These are phyloP conservation scores for Lepidonotus clava DNA, from an alignment of 2,888 invertebrate genomes.

Conservation along the genomic window DNA sequence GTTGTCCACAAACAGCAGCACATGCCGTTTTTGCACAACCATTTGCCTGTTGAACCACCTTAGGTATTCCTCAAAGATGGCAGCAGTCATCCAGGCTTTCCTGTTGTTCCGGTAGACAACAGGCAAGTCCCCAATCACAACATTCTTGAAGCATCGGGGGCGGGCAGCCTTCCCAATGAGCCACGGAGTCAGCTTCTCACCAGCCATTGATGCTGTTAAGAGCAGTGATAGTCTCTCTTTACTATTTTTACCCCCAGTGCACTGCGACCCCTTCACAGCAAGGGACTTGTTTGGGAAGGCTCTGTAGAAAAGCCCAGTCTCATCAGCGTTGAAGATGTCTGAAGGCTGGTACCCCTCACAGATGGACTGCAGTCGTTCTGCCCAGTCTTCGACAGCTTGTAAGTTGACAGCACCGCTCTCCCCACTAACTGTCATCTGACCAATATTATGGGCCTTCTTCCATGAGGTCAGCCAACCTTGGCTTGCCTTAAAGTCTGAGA, in stretches of 20 bases:
- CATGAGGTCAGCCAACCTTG: not conserved
- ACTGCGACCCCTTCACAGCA: not conserved
- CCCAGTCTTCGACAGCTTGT: not conserved
- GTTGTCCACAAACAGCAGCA: slow-evolving; percentile 15
- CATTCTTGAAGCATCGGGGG: slow-evolving; percentile 13
- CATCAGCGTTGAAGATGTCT: not conserved
- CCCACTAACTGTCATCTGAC: not conserved
- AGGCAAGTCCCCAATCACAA: not conserved
- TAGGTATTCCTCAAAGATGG: not conserved
- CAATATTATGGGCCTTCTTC: not conserved
- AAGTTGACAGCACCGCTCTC: slow-evolving; percentile 14
- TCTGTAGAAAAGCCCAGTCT: not conserved
- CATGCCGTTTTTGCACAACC: not conserved
- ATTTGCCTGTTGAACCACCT: not conserved
- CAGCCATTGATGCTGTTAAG: not conserved
- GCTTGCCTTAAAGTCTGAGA: not conserved
- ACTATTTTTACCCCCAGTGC: not conserved
- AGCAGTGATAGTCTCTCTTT: not conserved
- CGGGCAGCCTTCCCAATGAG: not conserved
- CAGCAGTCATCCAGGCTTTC: slow-evolving; percentile 1
- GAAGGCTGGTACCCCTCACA: not conserved
- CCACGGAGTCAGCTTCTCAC: not conserved
- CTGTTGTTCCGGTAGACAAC: not conserved
- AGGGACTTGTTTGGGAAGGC: slow-evolving; percentile 10
- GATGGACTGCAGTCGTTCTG: not conserved